Conservation (phyloP, 2,888 invertebrate genomes). For the Macaria notata region DNA sequence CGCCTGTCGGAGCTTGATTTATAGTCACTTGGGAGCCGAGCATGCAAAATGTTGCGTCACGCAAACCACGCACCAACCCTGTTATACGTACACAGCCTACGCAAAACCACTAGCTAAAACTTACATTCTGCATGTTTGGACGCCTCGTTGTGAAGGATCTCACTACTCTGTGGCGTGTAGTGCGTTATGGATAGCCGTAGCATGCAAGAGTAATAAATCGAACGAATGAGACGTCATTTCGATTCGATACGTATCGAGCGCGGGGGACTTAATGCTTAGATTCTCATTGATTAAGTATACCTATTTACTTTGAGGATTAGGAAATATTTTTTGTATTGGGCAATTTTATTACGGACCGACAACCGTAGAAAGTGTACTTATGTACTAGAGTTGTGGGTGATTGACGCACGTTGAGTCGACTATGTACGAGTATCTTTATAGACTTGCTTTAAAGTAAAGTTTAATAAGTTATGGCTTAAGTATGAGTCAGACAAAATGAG, state of each 20-base stretch:
- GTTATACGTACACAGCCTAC: conserved; percentile 40
- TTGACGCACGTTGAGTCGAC: not conserved
- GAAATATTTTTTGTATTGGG: conserved; percentile 40
- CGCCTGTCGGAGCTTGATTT: conserved; percentile 72
- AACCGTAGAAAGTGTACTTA: no score
- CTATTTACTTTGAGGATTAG: conserved; percentile 69
- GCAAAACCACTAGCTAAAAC: conserved; percentile 1
- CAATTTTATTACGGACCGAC: conserved; percentile 22
- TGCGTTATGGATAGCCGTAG: conserved; percentile 37
- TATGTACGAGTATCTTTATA: not conserved
- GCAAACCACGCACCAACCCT: conserved; percentile 46
- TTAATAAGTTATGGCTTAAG: not conserved
- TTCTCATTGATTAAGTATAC: conserved; percentile 72
- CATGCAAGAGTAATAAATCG: conserved; percentile 67
- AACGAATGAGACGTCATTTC: conserved; percentile 77
- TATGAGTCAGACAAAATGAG: conserved; percentile 8
- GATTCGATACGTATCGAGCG: conserved; percentile 74
- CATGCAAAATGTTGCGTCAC: conserved; percentile 79
- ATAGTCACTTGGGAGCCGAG: conserved; percentile 59
- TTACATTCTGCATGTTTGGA: conserved; percentile 30
- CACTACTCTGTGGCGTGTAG: conserved; percentile 40
- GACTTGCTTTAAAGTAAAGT: not conserved
- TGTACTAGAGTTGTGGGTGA: not conserved
- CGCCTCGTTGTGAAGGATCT: not conserved
- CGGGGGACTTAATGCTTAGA: conserved; percentile 67